phyloP scores from a whole-genome alignment of 2,888 invertebrate genomes.

The Dicranocentrus wangi region DNA sequence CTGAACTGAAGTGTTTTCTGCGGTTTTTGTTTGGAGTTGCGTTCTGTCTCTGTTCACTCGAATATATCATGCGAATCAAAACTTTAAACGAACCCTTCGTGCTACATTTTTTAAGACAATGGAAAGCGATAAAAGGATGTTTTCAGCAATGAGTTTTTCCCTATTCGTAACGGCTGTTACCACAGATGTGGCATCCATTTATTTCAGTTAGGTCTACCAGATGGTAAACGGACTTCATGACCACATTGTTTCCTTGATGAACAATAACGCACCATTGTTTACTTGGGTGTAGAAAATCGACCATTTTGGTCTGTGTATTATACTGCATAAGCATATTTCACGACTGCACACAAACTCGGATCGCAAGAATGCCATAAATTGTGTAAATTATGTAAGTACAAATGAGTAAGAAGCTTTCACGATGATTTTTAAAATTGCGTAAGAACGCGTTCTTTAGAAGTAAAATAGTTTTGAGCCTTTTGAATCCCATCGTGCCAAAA shows the following conservation, averaged over 20 bases:
- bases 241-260: conserved; percentile 55
- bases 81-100: conserved; percentile 19
- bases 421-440: too few species aligned
- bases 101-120: conserved; percentile 17
- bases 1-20: not conserved
- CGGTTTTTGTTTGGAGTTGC: conserved; percentile 10
- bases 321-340: too few species aligned
- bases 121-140: conserved; percentile 28
- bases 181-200: conserved; percentile 33
- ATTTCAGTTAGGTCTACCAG: conserved; percentile 6
- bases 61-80: conserved; percentile 1
- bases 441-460: too few species aligned
- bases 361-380: not conserved
- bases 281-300: not conserved
- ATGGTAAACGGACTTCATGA: conserved; percentile 31
- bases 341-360: too few species aligned
- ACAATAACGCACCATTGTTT: conserved; percentile 53
- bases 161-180: conserved; percentile 12
- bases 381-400: not conserved
- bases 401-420: too few species aligned
- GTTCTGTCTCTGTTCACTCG: conserved; percentile 1
- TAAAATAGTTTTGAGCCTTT: too few species aligned
- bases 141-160: not conserved
- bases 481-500: too few species aligned
- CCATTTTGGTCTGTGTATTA: not conserved